Evolutionary conservation across 2,113 vertebrate species (phyloP), one percentile per base, ranked within the genome.

Genomic region (Chaetodon auriga): DNA sequence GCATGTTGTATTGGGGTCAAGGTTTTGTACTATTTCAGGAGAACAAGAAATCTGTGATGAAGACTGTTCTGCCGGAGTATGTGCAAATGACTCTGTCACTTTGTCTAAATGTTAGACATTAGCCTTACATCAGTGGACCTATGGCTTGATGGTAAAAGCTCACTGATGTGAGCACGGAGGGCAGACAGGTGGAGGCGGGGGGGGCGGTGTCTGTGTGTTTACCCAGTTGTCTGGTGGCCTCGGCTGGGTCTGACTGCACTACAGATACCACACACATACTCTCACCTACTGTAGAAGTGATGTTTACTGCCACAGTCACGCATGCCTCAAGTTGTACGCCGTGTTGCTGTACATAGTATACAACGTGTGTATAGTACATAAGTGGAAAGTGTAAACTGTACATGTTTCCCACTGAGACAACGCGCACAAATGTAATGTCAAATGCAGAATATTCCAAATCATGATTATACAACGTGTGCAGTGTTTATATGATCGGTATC

Each of bases 211-310:
- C 58, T 75, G 49, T 55, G 0, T 90, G 92, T 93, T 94, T 92
- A 87, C 77, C 46, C 88, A 93, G 92, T 92, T 94, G 92, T 91
- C 85, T 84, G 54, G 64, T 85, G 79, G 81, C 79, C 80, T 69
- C 6, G 15, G 51, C 43, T 7, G 38, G 57, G 46, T 82, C 77
- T 83, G 69, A 38, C 71, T 75, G 51, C 60, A 62, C 55, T 76
- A 62, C 46, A 55, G 54, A 82, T 80, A 55, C 82, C 89, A 82
- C 90, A 85, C 84, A 87, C 78, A 73, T 19, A 46, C 72, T 58
- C 46, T 78, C 54, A 75, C 84, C 74, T 76, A 38, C 78, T 80
- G 60, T 43, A 53, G 71, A 62, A 68, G 2, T 49, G 2, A 46
- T 1, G 68, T 76, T 41, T 30, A 36, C n/a, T 5, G 41, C 43